Evolutionary conservation across 1,140 invertebrate species (phyloP).

Genomic region (Camponotus vicinus): DNA sequence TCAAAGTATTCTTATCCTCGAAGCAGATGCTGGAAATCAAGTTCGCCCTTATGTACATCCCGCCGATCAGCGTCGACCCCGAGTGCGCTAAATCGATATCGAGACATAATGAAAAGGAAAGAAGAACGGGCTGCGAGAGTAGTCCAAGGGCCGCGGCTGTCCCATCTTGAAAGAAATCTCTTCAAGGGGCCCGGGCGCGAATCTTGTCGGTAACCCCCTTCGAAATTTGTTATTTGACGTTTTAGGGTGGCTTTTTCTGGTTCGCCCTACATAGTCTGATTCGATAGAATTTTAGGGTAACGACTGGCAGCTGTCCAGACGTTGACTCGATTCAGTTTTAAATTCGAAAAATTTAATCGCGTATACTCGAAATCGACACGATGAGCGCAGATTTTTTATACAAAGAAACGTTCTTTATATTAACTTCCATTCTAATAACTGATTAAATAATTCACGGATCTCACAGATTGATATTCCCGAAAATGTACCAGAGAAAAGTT

Average conservation of each 20-base stretch:
- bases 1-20: constrained; percentile 53
- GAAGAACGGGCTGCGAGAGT: constrained; percentile 67
- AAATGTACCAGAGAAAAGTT: neutral
- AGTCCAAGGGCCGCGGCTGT: constrained; percentile 63
- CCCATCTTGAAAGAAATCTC: constrained; percentile 58
- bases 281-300: constrained; percentile 46
- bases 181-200: constrained; percentile 67
- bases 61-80: constrained; percentile 76
- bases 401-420: neutral
- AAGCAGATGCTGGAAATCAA: constrained; percentile 83
- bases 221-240: constrained; percentile 71
- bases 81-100: constrained; percentile 76
- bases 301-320: constrained; percentile 68
- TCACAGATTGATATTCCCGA: neutral
- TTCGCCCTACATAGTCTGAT: constrained; percentile 13
- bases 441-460: constrained; percentile 7
- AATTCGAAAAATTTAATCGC: constrained; percentile 51
- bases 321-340: constrained; percentile 59
- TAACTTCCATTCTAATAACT: constrained; percentile 37
- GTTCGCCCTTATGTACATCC: constrained; percentile 73
- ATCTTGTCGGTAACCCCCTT: constrained; percentile 69
- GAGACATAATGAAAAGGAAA: constrained; percentile 75
- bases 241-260: constrained; percentile 50
- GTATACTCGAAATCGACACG: neutral
- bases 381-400: neutral